Percentiles rank a stretch among this genome's conserved stretches.
Evolutionary conservation across 1,140 invertebrate species (phyloP).

Genomic region (Bombus pyrosoma): DNA sequence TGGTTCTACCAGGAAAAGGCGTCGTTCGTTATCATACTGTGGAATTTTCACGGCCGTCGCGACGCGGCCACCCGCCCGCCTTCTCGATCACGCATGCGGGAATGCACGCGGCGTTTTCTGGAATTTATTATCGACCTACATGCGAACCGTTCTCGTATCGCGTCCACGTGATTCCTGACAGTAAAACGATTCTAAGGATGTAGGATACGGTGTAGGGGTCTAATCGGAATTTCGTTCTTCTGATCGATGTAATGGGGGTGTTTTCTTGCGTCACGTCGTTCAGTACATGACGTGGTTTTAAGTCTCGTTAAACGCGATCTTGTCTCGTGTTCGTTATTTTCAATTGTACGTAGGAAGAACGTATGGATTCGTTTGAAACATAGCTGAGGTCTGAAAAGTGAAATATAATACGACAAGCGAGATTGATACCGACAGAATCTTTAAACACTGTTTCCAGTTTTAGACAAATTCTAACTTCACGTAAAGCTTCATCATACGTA

Average conservation of each 20-base stretch:
- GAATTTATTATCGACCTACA: slow-evolving; percentile 46
- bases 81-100: slow-evolving; percentile 16
- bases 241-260: not conserved
- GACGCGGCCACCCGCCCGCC: not conserved
- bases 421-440: no score
- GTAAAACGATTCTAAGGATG: not conserved
- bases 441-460: no score
- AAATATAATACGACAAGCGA: no score
- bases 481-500: no score
- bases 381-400: no score
- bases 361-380: not conserved
- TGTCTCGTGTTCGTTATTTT: not conserved
- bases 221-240: not conserved
- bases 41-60: slow-evolving; percentile 49
- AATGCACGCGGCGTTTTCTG: slow-evolving; percentile 24
- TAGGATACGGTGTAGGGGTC: not conserved
- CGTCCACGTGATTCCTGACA: not conserved
- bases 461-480: no score
- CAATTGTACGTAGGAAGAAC: not conserved
- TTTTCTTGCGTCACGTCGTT: not conserved
- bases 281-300: no score
- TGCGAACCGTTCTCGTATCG: not conserved
- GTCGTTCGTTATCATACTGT: slow-evolving; percentile 41
- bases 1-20: slow-evolving; percentile 28
- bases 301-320: not conserved